These are phyloP conservation scores for Staurois parvus DNA, from an alignment of 2,797 vertebrate species.

Conservation along the genomic window DNA sequence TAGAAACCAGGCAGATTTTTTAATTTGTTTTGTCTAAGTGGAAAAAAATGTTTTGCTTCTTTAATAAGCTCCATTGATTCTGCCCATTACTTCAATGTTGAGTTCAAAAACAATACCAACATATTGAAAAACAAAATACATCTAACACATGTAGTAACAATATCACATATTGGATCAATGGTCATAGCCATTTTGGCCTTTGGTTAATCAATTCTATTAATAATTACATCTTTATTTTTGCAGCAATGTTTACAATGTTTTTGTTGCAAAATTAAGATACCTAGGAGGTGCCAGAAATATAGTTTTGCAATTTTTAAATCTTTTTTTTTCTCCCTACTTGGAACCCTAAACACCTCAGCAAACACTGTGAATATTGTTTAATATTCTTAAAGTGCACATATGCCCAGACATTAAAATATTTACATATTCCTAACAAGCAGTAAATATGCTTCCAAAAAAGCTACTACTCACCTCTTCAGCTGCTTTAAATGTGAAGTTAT, in stretches of 20 bases:
- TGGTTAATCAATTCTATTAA: background rate
- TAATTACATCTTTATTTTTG: background rate
- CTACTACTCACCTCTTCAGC: no score
- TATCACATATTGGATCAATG: background rate
- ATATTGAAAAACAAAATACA: background rate
- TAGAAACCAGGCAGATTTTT: no score
- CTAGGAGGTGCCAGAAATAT: background rate
- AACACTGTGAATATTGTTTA: background rate
- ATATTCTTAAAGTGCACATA: no score
- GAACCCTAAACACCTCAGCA: background rate
- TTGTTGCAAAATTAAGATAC: background rate
- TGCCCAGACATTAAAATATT: no score
- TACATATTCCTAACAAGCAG: no score
- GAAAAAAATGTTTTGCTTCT: no score
- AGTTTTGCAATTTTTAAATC: background rate
- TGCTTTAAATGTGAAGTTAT: no score
- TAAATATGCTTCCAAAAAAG: no score
- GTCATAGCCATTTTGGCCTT: background rate
- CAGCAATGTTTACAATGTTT: background rate
- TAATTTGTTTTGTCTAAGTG: no score
- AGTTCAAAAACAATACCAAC: background rate
- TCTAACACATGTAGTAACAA: background rate
- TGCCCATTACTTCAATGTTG: background rate
- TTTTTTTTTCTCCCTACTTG: background rate
- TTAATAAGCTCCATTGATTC: background rate